Evolutionary conservation across 2,113 vertebrate genomes (phyloP), one percentile per base, ranked within the genome.

Genomic region (Zosterops hypoxanthus): DNA sequence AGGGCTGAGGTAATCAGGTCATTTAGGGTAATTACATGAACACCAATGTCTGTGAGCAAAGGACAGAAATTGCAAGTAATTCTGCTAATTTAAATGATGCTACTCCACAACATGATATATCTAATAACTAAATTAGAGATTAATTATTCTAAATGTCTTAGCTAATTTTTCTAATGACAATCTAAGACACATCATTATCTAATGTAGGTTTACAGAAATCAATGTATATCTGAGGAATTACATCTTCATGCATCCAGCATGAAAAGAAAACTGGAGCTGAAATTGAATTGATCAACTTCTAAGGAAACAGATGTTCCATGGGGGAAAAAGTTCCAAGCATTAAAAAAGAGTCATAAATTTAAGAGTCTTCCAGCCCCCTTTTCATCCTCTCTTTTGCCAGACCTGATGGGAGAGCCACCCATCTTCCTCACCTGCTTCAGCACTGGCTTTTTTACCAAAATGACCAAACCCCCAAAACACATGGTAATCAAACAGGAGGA

Each of bases 131-230:
- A 83, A 90, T 85, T 57, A 77, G 28, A 93, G n/a, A 55, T 72
- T 72, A 85, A 90, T 82, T 85, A 14, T 87, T 53, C 85, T 76
- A 91, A 87, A 87, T 44, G 15, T 77, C 76, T 80, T 68, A 80
- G 33, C 34, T 90, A 68, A 88, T 93, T 88, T 95, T 93, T 64
- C 49, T 70, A 87, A 94, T 49, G 55, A 61, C 42, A 82, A 64
- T 56, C 60, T 77, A 90, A 76, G 50, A 80, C 14, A 72, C 83
- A 65, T 69, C 41, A 65, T 76, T 82, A 76, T n/a, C 53, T 36
- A 82, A 63, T 17, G 21, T 14, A 78, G 29, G 36, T 73, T 94
- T 91, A 80, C 68, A 90, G 44, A 93, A 82, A 66, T n/a, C 24
- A 66, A 16, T 36, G 73, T 56, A 21, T 47, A 82, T n/a, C 44